These are phyloP conservation scores for Pelosia muscerda DNA, from an alignment of 2,888 invertebrate genomes.

Conservation along the genomic window DNA sequence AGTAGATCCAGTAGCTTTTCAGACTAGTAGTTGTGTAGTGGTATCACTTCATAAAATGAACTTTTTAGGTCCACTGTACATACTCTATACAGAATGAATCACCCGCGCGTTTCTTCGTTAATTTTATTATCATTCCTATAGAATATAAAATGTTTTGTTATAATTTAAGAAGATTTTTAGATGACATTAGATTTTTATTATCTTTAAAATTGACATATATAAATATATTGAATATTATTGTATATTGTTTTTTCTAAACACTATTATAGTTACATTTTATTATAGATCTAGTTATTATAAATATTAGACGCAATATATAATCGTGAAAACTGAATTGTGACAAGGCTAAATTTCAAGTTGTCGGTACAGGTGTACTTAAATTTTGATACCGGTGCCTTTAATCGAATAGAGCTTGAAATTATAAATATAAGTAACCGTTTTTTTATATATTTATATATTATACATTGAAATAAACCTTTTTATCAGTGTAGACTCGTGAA, in stretches of 20 bases:
- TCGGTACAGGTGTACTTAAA: slow-evolving; percentile 44
- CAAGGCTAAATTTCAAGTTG: slow-evolving; percentile 20
- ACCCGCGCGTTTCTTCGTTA: slow-evolving; percentile 40
- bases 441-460: not conserved
- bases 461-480: slow-evolving; percentile 10
- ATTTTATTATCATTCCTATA: slow-evolving; percentile 74
- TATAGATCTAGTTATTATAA: slow-evolving; percentile 8
- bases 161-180: slow-evolving; percentile 50
- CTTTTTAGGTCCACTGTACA: no score
- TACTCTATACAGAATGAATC: slow-evolving; percentile 28
- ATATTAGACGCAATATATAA: slow-evolving; percentile 6
- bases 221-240: slow-evolving; percentile 27
- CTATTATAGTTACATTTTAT: slow-evolving; percentile 33
- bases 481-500: not conserved
- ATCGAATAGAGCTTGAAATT: slow-evolving; percentile 21
- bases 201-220: slow-evolving; percentile 27
- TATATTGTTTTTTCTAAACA: slow-evolving; percentile 43
- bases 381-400: slow-evolving; percentile 36
- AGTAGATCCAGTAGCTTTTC: no score
- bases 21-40: no score
- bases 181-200: slow-evolving; percentile 37
- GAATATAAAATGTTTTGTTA: slow-evolving; percentile 57
- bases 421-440: slow-evolving; percentile 33
- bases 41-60: no score
- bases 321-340: slow-evolving; percentile 15